Percentiles rank a stretch among this genome's conserved stretches.
Conservation (phyloP, 2,888 invertebrate species). For the Cephus sareptanus region DNA sequence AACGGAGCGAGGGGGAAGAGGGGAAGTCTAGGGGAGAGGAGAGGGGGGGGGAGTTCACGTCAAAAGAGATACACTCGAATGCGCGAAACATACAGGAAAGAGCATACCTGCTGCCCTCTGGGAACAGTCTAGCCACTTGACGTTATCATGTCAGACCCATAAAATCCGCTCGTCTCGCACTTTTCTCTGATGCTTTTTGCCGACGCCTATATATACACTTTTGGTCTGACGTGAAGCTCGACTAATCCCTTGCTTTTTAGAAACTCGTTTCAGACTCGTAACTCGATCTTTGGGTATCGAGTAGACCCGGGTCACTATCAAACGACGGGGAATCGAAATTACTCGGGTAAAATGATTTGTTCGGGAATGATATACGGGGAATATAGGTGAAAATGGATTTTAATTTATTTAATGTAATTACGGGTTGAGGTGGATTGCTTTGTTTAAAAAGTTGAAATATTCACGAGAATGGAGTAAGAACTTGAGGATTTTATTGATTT, state of each 20-base stretch:
- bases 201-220: not conserved
- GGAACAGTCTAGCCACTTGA: not conserved
- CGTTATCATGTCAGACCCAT: not conserved
- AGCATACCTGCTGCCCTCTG: not conserved
- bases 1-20: not conserved
- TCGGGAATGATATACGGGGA: not conserved
- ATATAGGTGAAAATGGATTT: not conserved
- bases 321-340: not conserved
- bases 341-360: not conserved
- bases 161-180: not conserved
- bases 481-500: not conserved
- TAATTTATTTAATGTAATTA: not conserved
- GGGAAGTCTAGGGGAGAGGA: not conserved
- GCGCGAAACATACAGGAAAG: not conserved
- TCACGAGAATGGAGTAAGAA: too few relatives aligned
- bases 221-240: not conserved
- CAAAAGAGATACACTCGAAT: not conserved
- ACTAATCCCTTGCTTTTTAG: not conserved
- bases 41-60: constrained; percentile 1
- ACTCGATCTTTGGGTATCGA: not conserved
- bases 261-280: not conserved
- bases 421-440: not conserved
- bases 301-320: not conserved
- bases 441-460: not conserved
- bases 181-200: not conserved